A percentile compares a stretch with the other conserved stretches of the same genome.
Conservation (phyloP, 2,113 vertebrate species). For the Athene noctua region DNA sequence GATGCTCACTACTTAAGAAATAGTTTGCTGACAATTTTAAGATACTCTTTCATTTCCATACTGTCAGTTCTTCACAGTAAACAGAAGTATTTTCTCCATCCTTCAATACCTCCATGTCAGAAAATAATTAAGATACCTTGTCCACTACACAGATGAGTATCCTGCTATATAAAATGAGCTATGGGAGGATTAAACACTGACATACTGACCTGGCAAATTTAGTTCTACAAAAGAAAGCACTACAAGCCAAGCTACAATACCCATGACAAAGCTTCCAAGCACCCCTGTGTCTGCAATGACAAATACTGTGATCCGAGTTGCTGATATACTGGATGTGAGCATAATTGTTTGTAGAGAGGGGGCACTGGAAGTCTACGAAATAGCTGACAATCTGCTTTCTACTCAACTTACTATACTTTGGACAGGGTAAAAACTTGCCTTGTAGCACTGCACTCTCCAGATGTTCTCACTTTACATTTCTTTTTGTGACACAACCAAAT, state of each 20-base stretch:
- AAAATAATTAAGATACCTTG: not conserved
- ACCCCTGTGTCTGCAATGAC: not conserved
- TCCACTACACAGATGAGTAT: not conserved
- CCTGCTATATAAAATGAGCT: not conserved
- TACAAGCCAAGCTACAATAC: not conserved
- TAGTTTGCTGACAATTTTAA: not conserved
- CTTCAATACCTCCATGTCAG: not conserved
- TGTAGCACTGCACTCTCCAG: not conserved
- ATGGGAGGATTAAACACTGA: not conserved
- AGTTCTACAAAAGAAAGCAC: not conserved
- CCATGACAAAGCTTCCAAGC: not conserved
- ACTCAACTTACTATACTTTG: not conserved
- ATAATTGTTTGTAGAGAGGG: not conserved
- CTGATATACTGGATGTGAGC: not conserved
- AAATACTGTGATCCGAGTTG: not conserved
- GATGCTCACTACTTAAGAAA: not conserved
- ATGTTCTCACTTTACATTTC: not conserved
- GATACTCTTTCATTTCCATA: not conserved
- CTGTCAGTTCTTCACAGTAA: not conserved
- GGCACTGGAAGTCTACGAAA: not conserved
- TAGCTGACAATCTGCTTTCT: not conserved
- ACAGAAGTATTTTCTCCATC: not conserved
- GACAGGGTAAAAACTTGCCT: not conserved
- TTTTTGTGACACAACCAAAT: not conserved
- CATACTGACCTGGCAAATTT: not conserved